Conservation (phyloP, 2,888 invertebrate species). For the Drosophila incognita region DNA sequence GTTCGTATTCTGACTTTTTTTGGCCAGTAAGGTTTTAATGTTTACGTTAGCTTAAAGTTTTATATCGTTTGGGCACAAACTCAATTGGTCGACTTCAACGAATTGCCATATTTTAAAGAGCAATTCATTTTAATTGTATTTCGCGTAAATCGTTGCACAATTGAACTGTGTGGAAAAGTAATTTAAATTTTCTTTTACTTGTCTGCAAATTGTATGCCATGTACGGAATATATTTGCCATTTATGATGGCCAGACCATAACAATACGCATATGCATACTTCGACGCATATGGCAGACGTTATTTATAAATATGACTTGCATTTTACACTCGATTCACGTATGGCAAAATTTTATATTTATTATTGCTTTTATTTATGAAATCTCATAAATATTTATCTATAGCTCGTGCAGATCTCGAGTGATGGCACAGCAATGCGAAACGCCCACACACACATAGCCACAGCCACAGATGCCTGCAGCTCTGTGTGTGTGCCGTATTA, state of each 20-base stretch:
- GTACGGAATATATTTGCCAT: conserved; percentile 29
- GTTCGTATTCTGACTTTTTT: conserved; percentile 8
- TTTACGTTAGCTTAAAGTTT: conserved; percentile 60
- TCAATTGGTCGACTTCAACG: conserved; percentile 35
- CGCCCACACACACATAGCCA: conserved; percentile 28
- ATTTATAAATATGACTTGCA: conserved; percentile 31
- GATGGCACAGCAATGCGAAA: conserved; percentile 40
- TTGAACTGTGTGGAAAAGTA: conserved; percentile 11
- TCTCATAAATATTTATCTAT: conserved; percentile 73
- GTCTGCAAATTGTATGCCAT: conserved; percentile 29
- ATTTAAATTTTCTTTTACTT: conserved; percentile 29
- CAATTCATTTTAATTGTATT: conserved; percentile 42
- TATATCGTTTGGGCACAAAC: conserved; percentile 18
- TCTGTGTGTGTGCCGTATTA: conserved; percentile 33
- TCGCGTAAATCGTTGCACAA: conserved; percentile 39
- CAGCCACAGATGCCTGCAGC: conserved; percentile 1
- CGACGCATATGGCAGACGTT: conserved; percentile 21
- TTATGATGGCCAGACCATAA: conserved; percentile 20
- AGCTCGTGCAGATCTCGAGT: conserved; percentile 46
- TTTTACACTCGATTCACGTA: conserved; percentile 27
- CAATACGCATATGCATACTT: conserved; percentile 11
- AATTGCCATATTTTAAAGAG: conserved; percentile 47
- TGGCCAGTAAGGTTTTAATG: conserved; percentile 36
- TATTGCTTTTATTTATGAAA: conserved; percentile 68
- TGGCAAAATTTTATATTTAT: conserved; percentile 33